Evolutionary conservation across 2,113 vertebrate species (phyloP).

Genomic region (Saguinus midas): DNA sequence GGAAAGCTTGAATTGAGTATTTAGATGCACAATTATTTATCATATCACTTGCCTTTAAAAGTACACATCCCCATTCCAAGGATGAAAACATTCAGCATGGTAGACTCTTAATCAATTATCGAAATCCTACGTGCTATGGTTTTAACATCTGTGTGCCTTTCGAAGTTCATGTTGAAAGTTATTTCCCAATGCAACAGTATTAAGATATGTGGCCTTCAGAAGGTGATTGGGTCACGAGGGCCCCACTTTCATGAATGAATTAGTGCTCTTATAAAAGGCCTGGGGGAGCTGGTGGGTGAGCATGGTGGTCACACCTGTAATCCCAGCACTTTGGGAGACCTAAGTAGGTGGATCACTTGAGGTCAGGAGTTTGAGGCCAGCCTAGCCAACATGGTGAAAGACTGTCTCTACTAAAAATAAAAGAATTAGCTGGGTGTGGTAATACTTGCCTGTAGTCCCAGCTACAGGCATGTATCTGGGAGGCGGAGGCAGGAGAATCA

Average conservation of each 20-base stretch:
- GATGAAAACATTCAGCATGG: not conserved
- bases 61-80: not conserved
- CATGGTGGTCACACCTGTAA: no score
- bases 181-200: not conserved
- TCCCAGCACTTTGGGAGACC: no score
- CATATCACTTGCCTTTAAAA: not conserved
- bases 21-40: not conserved
- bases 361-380: no score
- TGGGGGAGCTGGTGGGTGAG: rapidly evolving
- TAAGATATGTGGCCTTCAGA: not conserved
- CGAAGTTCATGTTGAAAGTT: not conserved
- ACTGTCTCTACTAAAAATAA: no score
- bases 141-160: not conserved
- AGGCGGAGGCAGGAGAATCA: no score
- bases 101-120: not conserved
- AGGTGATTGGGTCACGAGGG: not conserved
- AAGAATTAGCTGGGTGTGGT: no score
- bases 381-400: no score
- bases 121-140: not conserved
- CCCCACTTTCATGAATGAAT: not conserved
- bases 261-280: not conserved
- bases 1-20: not conserved
- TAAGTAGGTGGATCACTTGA: no score
- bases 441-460: no score
- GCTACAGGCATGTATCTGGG: no score